Base-by-base conservation (phyloP, 1,140 invertebrate genomes). In the Ceratitis capitata region DNA sequence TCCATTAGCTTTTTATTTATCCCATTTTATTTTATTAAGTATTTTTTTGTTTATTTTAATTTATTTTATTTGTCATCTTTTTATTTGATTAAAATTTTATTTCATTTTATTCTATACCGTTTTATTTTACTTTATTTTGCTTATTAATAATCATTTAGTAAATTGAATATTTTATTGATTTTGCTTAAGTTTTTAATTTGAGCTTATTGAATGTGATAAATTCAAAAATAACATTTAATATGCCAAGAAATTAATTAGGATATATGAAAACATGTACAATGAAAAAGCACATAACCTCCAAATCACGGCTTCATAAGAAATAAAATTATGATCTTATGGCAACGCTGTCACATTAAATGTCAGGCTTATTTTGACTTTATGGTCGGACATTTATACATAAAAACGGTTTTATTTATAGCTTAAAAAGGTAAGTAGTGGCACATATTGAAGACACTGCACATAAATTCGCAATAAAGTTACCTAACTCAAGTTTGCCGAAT, bases 251-350 rank as follows among this genome's bases (percentile, higher is more conserved):
- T n/a, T n/a, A n/a, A n/a, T n/a, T n/a, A n/a, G n/a, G n/a, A n/a
- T n/a, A n/a, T n/a, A n/a, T n/a, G n/a, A n/a, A n/a, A n/a, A n/a
- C n/a, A n/a, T n/a, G n/a, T n/a, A n/a, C n/a, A n/a, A n/a, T n/a
- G n/a, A n/a, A n/a, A n/a, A n/a, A n/a, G n/a, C n/a, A 69, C 61
- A 35, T 39, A 69, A 69, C 61, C 61, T 35, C 12, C 26, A 69
- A 69, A 12, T 69, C 14, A 35, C 19, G 16, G 16, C 61, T 29
- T 45, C 16, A 3, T 45, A 45, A 19, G 69, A 45, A 45, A 78
- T 78, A 78, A 78, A 78, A 78, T 47, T 78, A 78, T 78, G 35
- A 78, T 45, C 14, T 45, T 78, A 78, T 45, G 32, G 23, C 39
- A 9, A 45, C 35, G n/a, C 23, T 45, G 69, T 3, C 39, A 78